Percentiles rank a stretch among this genome's conserved stretches.
Conservation (phyloP, 2,797 vertebrate genomes). For the Phalanger gymnotis region DNA sequence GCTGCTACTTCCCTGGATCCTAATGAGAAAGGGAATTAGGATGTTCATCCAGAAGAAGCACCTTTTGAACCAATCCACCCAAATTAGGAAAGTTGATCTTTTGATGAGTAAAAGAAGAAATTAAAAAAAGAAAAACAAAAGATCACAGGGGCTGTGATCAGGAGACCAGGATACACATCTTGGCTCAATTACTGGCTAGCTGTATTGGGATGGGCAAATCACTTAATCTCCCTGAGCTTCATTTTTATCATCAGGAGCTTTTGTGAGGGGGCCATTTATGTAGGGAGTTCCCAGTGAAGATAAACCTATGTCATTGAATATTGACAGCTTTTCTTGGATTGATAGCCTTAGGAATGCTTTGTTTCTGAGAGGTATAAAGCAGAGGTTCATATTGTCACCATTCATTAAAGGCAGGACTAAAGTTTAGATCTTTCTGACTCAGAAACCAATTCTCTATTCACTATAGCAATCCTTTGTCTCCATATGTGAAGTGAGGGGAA, state of each 20-base stretch:
- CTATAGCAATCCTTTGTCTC: background rate
- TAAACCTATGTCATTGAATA: background rate
- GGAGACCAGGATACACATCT: background rate
- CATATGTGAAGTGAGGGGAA: background rate
- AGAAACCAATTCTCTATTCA: background rate
- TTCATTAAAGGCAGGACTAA: background rate
- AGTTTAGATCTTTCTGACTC: background rate
- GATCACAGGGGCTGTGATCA: background rate
- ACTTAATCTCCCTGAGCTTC: background rate
- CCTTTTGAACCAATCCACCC: conserved; percentile 22
- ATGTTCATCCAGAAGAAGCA: conserved; percentile 15
- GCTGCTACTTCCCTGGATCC: conserved; percentile 35
- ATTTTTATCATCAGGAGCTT: background rate
- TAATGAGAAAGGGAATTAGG: conserved; percentile 10
- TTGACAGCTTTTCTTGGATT: background rate
- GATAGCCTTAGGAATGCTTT: background rate
- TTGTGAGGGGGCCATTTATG: background rate
- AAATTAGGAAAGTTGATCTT: conserved; percentile 57
- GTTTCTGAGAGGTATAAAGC: background rate
- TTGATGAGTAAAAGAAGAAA: conserved; percentile 23
- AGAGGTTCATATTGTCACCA: background rate
- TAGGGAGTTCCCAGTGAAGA: background rate
- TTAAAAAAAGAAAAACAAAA: conserved; percentile 24
- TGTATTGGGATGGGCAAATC: background rate
- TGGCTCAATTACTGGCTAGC: background rate